Conservation (phyloP, 64 coral and sea anemone genomes). For the Pocillopora damicornis region DNA sequence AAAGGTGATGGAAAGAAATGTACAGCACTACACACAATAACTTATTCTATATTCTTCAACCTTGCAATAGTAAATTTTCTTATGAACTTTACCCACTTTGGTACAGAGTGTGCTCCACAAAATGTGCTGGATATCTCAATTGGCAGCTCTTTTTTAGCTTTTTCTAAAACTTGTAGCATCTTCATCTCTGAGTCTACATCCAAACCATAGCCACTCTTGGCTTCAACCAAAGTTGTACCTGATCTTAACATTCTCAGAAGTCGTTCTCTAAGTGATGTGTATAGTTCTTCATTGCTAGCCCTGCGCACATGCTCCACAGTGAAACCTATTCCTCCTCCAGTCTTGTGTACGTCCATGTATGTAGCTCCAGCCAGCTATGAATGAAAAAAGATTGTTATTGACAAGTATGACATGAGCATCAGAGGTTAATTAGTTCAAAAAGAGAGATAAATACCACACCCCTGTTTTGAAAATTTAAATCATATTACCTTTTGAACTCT, state of each 20-base stretch:
- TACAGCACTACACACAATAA: too few species aligned
- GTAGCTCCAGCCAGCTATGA: slow-evolving; percentile 86
- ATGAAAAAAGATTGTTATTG: too few species aligned
- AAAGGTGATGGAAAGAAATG: too few species aligned
- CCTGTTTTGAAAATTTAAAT: too few species aligned
- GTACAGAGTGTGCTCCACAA: slow-evolving; percentile 96
- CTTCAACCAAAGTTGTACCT: slow-evolving; percentile 94
- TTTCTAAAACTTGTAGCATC: slow-evolving; percentile 89
- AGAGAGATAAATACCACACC: too few species aligned
- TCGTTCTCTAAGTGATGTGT: slow-evolving; percentile 62
- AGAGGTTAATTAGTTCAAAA: too few species aligned
- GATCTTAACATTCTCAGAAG: slow-evolving; percentile 70
- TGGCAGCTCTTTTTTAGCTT: slow-evolving; percentile 71
- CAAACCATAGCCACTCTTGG: slow-evolving; percentile 97
- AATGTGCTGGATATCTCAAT: slow-evolving; percentile 98
- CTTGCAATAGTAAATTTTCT: too few species aligned
- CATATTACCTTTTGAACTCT: too few species aligned
- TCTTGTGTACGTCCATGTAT: slow-evolving; percentile 94
- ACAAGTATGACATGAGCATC: too few species aligned
- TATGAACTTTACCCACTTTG: slow-evolving; percentile 50
- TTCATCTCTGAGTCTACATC: slow-evolving; percentile 92
- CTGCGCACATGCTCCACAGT: slow-evolving; percentile 83
- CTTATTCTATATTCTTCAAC: too few species aligned
- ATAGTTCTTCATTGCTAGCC: slow-evolving; percentile 83
- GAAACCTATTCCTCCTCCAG: slow-evolving; percentile 91